Conservation (phyloP, 2,113 vertebrate species). For the Thymallus thymallus region DNA sequence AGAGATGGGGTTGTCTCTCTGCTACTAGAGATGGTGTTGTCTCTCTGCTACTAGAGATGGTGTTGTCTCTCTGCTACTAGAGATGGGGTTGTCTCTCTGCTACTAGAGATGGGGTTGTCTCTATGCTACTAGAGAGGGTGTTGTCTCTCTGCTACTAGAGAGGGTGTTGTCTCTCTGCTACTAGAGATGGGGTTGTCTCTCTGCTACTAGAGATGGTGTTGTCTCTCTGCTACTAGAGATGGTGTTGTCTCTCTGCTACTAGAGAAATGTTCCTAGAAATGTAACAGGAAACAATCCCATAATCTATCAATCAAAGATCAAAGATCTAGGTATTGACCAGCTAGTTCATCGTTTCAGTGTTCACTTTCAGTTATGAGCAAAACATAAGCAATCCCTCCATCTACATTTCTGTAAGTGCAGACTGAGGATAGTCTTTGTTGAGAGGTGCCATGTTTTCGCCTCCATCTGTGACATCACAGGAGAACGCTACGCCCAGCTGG, state of each 20-base stretch:
- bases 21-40: background rate
- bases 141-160: no score
- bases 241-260: no score
- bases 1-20: background rate
- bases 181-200: background rate
- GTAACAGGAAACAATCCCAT: no score
- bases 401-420: background rate
- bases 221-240: no score
- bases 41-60: background rate
- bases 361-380: background rate
- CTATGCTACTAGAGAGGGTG: background rate
- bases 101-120: background rate
- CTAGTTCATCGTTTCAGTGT: background rate
- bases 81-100: background rate
- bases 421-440: slow-evolving; percentile 16
- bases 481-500: slow-evolving; percentile 88
- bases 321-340: no score
- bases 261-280: no score
- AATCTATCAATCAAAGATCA: no score
- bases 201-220: background rate
- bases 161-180: background rate
- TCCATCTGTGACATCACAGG: slow-evolving; percentile 71
- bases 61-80: background rate
- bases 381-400: background rate
- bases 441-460: slow-evolving; percentile 21